phyloP scores from a whole-genome alignment of 2,888 invertebrate species.

The Oscheius sp. region DNA sequence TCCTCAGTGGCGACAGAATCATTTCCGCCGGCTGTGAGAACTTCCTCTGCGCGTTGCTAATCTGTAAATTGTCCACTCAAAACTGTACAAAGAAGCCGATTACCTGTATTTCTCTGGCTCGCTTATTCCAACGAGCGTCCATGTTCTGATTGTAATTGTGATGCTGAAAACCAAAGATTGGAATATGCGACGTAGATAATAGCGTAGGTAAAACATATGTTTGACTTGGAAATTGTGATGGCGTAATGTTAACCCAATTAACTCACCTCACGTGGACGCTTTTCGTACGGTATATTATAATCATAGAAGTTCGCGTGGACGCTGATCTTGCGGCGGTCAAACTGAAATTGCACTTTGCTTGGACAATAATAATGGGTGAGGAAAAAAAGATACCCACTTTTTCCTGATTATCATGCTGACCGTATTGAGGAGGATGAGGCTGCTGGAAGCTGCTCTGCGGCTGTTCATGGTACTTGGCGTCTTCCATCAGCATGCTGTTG shows the following conservation, averaged over 20 bases:
- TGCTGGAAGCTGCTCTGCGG: constrained; percentile 14
- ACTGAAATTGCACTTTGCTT: constrained; percentile 10
- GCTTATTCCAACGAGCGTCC: constrained; percentile 10
- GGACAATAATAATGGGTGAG: neutral
- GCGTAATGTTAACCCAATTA: neutral
- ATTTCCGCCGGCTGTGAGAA: constrained; percentile 25
- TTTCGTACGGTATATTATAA: constrained; percentile 15
- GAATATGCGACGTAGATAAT: no score
- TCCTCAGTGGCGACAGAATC: neutral
- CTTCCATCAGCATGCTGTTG: constrained; percentile 16
- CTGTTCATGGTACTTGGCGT: neutral
- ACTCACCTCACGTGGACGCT: constrained; percentile 19
- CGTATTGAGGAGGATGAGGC: neutral
- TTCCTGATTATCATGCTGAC: neutral
- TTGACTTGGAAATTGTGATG: neutral
- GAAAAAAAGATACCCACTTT: constrained; percentile 10
- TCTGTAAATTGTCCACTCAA: constrained; percentile 18
- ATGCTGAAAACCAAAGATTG: no score
- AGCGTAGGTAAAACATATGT: neutral
- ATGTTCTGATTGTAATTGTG: no score
- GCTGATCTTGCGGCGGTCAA: constrained; percentile 28
- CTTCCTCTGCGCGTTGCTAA: constrained; percentile 18
- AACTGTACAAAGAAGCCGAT: neutral
- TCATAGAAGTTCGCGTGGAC: constrained; percentile 34
- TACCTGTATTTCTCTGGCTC: constrained; percentile 7